Evolutionary conservation across 2,888 invertebrate species (phyloP).

Genomic region (Drosophila picticornis): DNA sequence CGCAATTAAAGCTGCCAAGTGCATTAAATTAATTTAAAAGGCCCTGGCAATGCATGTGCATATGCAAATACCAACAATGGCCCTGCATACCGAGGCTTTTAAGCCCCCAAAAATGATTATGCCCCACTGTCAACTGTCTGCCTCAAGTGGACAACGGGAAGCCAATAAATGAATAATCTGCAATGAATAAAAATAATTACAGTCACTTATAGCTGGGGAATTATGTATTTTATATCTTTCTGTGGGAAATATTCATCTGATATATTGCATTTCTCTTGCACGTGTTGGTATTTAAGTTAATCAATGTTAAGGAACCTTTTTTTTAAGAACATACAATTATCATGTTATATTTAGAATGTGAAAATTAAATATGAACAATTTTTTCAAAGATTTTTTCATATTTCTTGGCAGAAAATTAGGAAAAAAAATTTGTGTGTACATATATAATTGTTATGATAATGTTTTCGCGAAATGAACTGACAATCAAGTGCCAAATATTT

Average conservation of each 20-base stretch:
- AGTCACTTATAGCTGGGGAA: constrained; percentile 15
- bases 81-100: constrained; percentile 10
- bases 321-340: background rate
- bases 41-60: constrained; percentile 42
- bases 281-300: background rate
- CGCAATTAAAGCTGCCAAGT: constrained; percentile 75
- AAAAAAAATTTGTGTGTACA: background rate
- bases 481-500: constrained; percentile 12
- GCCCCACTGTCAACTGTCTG: constrained; percentile 11
- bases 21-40: constrained; percentile 73
- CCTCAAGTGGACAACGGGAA: constrained; percentile 5
- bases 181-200: constrained; percentile 17
- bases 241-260: background rate
- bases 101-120: constrained; percentile 1
- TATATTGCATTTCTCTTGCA: background rate
- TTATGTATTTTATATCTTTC: constrained; percentile 2
- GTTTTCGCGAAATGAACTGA: constrained; percentile 8
- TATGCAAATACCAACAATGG: constrained; percentile 33
- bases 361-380: background rate
- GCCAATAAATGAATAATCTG: constrained; percentile 7
- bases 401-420: background rate
- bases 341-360: background rate
- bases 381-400: background rate
- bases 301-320: background rate
- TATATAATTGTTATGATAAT: constrained; percentile 4